Evolutionary conservation across 2,888 invertebrate species (phyloP).

Genomic region (Drosophila pegasa): DNA sequence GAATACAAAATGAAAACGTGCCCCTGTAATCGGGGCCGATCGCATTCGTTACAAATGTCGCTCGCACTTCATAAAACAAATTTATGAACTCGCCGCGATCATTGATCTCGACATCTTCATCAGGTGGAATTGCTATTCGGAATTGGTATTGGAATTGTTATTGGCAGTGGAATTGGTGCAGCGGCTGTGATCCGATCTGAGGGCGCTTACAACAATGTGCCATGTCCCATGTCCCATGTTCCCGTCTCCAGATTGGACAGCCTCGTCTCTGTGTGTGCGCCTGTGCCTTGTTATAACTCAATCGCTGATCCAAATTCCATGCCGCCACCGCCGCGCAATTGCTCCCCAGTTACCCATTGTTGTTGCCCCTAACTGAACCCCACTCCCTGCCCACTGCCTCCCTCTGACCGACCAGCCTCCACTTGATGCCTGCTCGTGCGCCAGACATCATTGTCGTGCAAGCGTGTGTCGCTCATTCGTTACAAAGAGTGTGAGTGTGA

Average conservation of each 20-base stretch:
- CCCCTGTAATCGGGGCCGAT: slow-evolving; percentile 65
- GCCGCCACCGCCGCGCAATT: slow-evolving; percentile 65
- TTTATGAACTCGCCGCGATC: slow-evolving; percentile 81
- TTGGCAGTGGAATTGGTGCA: slow-evolving; percentile 35
- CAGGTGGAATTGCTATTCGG: slow-evolving; percentile 61
- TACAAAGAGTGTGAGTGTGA: slow-evolving; percentile 44
- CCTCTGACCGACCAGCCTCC: neutral
- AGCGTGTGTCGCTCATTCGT: slow-evolving; percentile 75
- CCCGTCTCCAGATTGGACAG: slow-evolving; percentile 39
- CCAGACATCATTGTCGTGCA: slow-evolving; percentile 79
- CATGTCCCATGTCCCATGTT: slow-evolving; percentile 44
- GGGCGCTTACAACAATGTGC: slow-evolving; percentile 53
- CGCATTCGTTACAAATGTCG: slow-evolving; percentile 81
- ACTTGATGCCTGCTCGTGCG: slow-evolving; percentile 61
- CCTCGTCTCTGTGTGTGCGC: slow-evolving; percentile 24
- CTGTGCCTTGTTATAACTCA: slow-evolving; percentile 68
- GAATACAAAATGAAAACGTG: slow-evolving; percentile 55
- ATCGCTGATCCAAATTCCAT: slow-evolving; percentile 80
- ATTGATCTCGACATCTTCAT: slow-evolving; percentile 82
- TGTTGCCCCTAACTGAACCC: slow-evolving; percentile 34
- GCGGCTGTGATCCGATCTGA: slow-evolving; percentile 34
- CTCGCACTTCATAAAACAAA: slow-evolving; percentile 82
- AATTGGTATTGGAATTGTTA: slow-evolving; percentile 13
- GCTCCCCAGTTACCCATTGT: slow-evolving; percentile 81
- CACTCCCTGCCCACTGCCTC: neutral